A percentile compares a stretch with the other conserved stretches of the same genome.
These are phyloP conservation scores for Megamerina dolium DNA, from an alignment of 2,888 invertebrate species.

Conservation along the genomic window DNA sequence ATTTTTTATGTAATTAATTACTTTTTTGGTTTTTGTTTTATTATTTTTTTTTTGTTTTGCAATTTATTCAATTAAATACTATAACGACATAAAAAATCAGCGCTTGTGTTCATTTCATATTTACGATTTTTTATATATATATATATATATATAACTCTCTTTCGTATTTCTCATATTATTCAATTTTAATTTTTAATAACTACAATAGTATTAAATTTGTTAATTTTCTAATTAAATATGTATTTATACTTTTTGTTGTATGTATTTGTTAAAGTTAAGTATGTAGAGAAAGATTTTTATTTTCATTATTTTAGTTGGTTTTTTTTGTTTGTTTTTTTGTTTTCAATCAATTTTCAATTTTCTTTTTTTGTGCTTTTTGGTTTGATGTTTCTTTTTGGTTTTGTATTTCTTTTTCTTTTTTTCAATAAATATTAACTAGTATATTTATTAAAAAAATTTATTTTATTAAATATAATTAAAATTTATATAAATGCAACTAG, in stretches of 20 bases:
- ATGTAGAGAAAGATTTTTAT: slow-evolving; percentile 19
- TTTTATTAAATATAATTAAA: slow-evolving; percentile 27
- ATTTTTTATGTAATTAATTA: slow-evolving; percentile 15
- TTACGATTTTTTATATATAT: slow-evolving; percentile 20
- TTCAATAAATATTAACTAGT: slow-evolving; percentile 14
- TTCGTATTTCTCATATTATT: slow-evolving; percentile 4
- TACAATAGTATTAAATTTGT: slow-evolving; percentile 14
- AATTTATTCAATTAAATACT: slow-evolving; percentile 41
- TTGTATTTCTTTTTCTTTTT: slow-evolving; percentile 7
- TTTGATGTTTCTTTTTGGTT: too few species aligned
- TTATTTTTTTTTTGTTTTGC: slow-evolving; percentile 27
- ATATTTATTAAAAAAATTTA: slow-evolving; percentile 14
- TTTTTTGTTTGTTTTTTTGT: too few species aligned
- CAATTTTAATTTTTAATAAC: slow-evolving; percentile 31
- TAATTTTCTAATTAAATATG: slow-evolving; percentile 17
- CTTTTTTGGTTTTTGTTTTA: slow-evolving; percentile 18
- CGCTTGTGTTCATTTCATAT: slow-evolving; percentile 28
- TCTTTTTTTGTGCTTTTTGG: too few species aligned
- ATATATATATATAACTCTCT: slow-evolving; percentile 9
- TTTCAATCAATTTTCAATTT: too few species aligned
- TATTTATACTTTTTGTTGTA: slow-evolving; percentile 8
- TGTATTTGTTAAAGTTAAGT: slow-evolving; percentile 12
- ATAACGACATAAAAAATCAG: slow-evolving; percentile 47
- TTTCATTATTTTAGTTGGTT: slow-evolving; percentile 10
- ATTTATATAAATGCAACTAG: slow-evolving; percentile 41